phyloP scores from a whole-genome alignment of 2,797 vertebrate genomes.

The Enteromius viviparus region DNA sequence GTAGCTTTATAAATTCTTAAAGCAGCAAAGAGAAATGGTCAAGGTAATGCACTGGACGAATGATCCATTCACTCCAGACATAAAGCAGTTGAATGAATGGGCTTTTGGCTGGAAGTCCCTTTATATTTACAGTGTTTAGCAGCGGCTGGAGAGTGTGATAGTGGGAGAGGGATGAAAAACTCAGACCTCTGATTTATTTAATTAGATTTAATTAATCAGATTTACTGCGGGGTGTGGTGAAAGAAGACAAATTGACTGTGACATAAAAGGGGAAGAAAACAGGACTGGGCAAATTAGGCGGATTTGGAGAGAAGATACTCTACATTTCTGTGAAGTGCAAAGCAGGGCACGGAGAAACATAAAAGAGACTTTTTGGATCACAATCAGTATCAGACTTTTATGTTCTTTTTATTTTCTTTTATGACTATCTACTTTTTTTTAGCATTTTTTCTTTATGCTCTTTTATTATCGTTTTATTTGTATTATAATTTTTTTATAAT shows the following conservation, averaged over 20 bases:
- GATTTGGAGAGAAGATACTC: conserved; percentile 48
- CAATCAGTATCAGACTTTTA: neutral
- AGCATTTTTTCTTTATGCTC: neutral
- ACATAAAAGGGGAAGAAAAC: conserved; percentile 49
- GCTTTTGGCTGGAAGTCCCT: conserved; percentile 22
- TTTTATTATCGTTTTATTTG: neutral
- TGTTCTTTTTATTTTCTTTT: neutral
- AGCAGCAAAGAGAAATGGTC: conserved; percentile 27
- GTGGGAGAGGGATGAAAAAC: neutral
- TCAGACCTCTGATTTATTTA: conserved; percentile 54
- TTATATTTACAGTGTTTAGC: conserved; percentile 56
- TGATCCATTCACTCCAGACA: conserved; percentile 24
- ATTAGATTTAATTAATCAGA: conserved; percentile 62
- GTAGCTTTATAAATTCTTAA: conserved; percentile 14
- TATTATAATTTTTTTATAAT: neutral
- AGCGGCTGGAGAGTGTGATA: conserved; percentile 42
- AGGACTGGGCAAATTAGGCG: neutral
- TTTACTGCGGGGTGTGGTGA: conserved; percentile 58
- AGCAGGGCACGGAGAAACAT: neutral
- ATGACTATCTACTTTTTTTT: neutral
- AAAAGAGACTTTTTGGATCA: neutral
- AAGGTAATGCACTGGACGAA: conserved; percentile 34
- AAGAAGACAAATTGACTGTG: conserved; percentile 49
- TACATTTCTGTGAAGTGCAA: conserved; percentile 25
- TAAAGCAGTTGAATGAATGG: conserved; percentile 40